Conservation (phyloP, 2,797 vertebrate genomes). For the Lacerta viridis region DNA sequence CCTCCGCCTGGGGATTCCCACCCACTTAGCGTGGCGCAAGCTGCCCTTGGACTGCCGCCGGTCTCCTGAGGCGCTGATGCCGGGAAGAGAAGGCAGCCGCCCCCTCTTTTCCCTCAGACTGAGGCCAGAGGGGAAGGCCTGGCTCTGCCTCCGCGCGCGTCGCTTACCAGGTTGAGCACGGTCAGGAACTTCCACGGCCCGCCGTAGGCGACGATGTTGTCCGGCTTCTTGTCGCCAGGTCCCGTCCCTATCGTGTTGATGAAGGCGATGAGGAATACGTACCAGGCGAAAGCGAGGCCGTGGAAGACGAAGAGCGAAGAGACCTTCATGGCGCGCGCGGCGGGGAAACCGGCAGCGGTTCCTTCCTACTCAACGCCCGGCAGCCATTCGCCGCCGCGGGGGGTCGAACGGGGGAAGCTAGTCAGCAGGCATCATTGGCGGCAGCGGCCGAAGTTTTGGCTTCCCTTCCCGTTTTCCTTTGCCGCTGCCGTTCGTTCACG, state of each 20-base stretch:
- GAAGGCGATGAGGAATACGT: conserved; percentile 72
- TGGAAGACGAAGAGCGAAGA: conserved; percentile 78
- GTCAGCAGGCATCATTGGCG: not conserved
- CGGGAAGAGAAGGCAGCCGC: not conserved
- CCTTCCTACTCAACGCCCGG: not conserved
- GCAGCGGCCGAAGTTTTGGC: conserved; percentile 30
- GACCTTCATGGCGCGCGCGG: conserved; percentile 76
- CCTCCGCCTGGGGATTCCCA: too few relatives aligned
- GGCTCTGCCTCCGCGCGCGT: not conserved
- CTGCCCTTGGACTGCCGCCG: conserved; percentile 35
- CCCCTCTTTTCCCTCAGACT: not conserved
- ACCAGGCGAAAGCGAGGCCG: conserved; percentile 85
- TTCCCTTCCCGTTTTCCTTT: not conserved
- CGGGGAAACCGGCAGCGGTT: not conserved
- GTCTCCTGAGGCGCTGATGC: conserved; percentile 57
- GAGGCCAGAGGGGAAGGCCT: not conserved
- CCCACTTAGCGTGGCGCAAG: too few relatives aligned
- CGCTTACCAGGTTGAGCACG: conserved; percentile 91
- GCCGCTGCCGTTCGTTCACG: too few relatives aligned
- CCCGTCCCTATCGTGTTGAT: conserved; percentile 69
- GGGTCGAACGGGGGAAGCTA: too few relatives aligned
- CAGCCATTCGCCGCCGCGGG: not conserved
- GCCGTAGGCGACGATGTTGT: conserved; percentile 84
- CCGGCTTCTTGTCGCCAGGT: conserved; percentile 71
- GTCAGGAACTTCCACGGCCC: conserved; percentile 93